Percentiles rank a stretch among this genome's conserved stretches.
Evolutionary conservation across 53 echinoderm and acorn worm genomes (phyloP).

Genomic region (Mesocentrotus franciscanus): DNA sequence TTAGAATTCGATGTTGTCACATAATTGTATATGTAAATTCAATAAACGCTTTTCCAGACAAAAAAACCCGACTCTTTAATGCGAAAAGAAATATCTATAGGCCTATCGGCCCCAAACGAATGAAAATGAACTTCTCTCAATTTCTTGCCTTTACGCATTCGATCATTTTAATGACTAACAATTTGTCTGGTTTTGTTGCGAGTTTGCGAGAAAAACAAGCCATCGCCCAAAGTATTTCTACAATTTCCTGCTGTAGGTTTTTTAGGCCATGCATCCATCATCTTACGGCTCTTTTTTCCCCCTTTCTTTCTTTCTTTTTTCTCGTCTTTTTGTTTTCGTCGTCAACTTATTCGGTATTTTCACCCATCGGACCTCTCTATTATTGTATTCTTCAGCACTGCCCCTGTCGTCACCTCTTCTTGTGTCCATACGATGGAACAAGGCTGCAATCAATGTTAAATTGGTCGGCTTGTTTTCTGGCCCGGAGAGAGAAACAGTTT

Average conservation of each 20-base stretch:
- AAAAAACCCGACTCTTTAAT: not conserved
- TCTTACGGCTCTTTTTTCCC: not conserved
- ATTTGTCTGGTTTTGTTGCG: not conserved
- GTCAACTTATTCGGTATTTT: no score
- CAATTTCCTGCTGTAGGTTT: not conserved
- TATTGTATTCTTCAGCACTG: not conserved
- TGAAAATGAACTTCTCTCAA: not conserved
- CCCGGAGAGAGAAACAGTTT: not conserved
- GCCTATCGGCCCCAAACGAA: not conserved
- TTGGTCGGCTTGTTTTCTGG: not conserved
- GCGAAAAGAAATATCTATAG: not conserved
- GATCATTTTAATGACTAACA: not conserved
- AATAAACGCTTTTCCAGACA: not conserved
- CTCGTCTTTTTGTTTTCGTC: not conserved
- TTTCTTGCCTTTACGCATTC: not conserved
- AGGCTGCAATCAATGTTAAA: not conserved
- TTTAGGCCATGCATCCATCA: not conserved
- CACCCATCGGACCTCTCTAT: no score
- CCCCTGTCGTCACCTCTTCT: not conserved
- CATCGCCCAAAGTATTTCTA: not conserved
- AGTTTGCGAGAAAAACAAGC: not conserved
- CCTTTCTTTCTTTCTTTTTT: not conserved
- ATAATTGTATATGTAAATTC: not conserved
- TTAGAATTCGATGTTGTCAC: not conserved
- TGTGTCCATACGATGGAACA: not conserved